Base-by-base conservation (phyloP, 2,888 invertebrate species). In the Isotomurus palustris region DNA sequence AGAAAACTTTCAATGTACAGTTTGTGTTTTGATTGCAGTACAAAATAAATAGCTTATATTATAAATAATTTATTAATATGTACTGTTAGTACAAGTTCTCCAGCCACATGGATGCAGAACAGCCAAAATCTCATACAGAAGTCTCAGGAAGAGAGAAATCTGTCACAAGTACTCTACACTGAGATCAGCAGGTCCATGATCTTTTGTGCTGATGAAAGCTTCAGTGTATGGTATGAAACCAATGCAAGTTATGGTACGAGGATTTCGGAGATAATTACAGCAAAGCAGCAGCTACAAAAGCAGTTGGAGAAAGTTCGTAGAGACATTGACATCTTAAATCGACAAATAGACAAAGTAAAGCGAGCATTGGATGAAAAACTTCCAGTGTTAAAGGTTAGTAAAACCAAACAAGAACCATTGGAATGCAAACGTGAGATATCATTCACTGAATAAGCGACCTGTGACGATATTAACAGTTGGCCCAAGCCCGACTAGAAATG, bases 81-180 rank as follows among this genome's bases (percentile, higher is more conserved):
- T 8, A 32, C 8, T 10, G 8, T 10, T 32, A 14, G 14, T 4
- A 43, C 21, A 22, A 88, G 88, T 73, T 87, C 87, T 64, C 83
- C 85, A 57, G 83, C 83, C 71, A 84, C 86, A 43, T 92, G 91
- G 91, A 84, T 89, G 1, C 87, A 88, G 72, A 84, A 88, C 72
- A 86, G 86, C 69, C 86, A 87, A 72, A 80, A 84, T 50, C 80
- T 86, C 71, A 82, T 88, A 66, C 84, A 86, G 76, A 82, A 83
- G 72, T 89, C 90, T 24, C 91, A 91, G 77, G 82, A 84, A n/a
- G 90, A 91, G 75, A 81, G 91, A 48, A 86, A 85, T 74, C 84
- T 88, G 0, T 79, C 83, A 25, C 89, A 91, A 77, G 80, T 90
- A 28, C 44, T 68, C 22, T 49, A 60, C 17, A 60, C 64, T 1